Base-by-base conservation (phyloP, 1,140 invertebrate genomes). In the Tetramorium alpestre region DNA sequence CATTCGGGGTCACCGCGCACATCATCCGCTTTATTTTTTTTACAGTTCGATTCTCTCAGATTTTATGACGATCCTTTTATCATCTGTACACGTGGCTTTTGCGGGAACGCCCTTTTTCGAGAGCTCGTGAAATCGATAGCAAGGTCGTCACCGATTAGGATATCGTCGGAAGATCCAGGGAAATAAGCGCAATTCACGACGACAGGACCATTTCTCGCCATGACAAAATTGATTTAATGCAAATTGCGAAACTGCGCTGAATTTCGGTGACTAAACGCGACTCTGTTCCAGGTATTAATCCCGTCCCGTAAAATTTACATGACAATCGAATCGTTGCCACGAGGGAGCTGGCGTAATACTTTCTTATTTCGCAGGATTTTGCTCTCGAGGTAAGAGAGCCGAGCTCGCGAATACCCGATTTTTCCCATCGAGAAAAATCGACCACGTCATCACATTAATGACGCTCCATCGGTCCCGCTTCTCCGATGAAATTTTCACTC, bases 221-320 rank as follows among this genome's bases (percentile, higher is more conserved):
- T 3, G 86, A 87, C 88, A 88, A 89, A 78, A 92, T 92, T 88
- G 86, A 90, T 89, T 88, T 62, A 44, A 92, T 90, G 90, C 88
- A 91, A 93, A 92, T 93, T 89, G 60, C 47, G 3, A 56, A 87
- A 91, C 73, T 75, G 49, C 84, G 78, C 62, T 56, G 84, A 90
- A 89, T 91, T 88, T 81, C 76, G n/a, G 87, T 86, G 88, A 86
- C 73, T 85, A 89, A 89, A 88, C 47, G 38, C 47, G 49, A 67
- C 13, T 33, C 33, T 69, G 47, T 28, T 65, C 38, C 64, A 70
- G 28, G 38, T 60, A 81, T 86, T 86, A 86, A 90, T 88, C 51
- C 60, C 51, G 73, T 65, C 77, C 38, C 47, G 38, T 41, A 47
- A 47, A 56, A 93, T 92, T 89, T 93, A 76, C 91, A 92, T 91